Percentiles rank a stretch among this genome's conserved stretches.
Conservation (phyloP, 2,888 invertebrate genomes). For the Eupsilia transversa region DNA sequence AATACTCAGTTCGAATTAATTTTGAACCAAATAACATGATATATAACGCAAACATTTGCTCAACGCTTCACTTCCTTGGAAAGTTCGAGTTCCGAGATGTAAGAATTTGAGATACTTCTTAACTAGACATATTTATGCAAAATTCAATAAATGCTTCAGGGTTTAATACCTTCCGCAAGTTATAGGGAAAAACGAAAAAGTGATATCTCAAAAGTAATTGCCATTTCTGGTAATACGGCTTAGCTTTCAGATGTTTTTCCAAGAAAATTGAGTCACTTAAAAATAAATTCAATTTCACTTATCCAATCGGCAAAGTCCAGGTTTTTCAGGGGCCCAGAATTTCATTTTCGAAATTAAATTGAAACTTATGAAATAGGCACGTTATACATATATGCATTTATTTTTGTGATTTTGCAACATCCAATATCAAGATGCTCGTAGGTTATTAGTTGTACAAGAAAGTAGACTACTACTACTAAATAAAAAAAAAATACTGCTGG, state of each 20-base stretch:
- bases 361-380: conserved; percentile 9
- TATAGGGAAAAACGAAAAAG: conserved; percentile 46
- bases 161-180: conserved; percentile 34
- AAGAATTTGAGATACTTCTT: conserved; percentile 21
- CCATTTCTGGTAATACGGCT: conserved; percentile 61
- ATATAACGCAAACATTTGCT: conserved; percentile 50
- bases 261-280: conserved; percentile 57
- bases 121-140: conserved; percentile 40
- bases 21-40: conserved; percentile 50
- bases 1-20: conserved; percentile 62
- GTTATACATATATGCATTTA: not conserved
- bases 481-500: not conserved
- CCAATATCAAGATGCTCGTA: not conserved
- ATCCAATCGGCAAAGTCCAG: conserved; percentile 49
- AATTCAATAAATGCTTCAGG: conserved; percentile 41
- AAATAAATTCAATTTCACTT: conserved; percentile 59
- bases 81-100: conserved; percentile 29
- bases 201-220: conserved; percentile 57
- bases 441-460: not conserved
- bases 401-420: not conserved
- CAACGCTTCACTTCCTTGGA: conserved; percentile 35
- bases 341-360: conserved; percentile 15
- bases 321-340: conserved; percentile 3
- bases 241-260: conserved; percentile 54
- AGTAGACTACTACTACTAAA: not conserved